A percentile compares a stretch with the other conserved stretches of the same genome.
Conservation (phyloP, 2,797 vertebrate genomes). For the Epinephelus awoara region DNA sequence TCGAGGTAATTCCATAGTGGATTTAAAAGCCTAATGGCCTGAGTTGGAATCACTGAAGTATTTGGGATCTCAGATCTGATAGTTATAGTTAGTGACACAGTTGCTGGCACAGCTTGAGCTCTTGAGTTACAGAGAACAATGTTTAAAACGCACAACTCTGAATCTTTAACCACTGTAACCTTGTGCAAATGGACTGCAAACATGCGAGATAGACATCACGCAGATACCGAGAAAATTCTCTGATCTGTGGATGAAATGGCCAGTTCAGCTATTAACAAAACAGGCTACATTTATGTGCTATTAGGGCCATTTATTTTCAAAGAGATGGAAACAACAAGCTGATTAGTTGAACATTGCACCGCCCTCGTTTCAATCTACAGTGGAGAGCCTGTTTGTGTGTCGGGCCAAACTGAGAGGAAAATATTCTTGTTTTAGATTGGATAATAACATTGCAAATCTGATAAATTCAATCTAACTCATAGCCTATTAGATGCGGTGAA, state of each 20-base stretch:
- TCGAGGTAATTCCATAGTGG: conserved; percentile 26
- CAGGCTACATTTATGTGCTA: conserved; percentile 82
- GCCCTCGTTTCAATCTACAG: conserved; percentile 71
- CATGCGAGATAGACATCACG: conserved; percentile 78
- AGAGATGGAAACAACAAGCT: conserved; percentile 81
- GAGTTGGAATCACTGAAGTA: conserved; percentile 65
- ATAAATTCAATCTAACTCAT: conserved; percentile 77
- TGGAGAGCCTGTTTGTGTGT: conserved; percentile 61
- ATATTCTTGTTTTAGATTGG: conserved; percentile 76
- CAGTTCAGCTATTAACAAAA: conserved; percentile 81
- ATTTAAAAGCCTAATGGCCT: conserved; percentile 58
- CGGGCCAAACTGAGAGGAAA: conserved; percentile 62
- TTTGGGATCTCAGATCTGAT: conserved; percentile 68
- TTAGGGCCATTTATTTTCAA: conserved; percentile 85
- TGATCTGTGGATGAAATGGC: conserved; percentile 73
- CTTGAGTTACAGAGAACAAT: conserved; percentile 63
- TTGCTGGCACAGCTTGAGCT: conserved; percentile 40
- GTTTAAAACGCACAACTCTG: conserved; percentile 54
- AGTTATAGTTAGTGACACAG: conserved; percentile 55
- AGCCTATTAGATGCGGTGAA: conserved; percentile 84
- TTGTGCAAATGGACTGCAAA: conserved; percentile 79
- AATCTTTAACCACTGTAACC: conserved; percentile 63
- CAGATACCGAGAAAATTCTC: conserved; percentile 72
- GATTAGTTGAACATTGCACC: conserved; percentile 74
- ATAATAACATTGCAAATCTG: conserved; percentile 80